A percentile compares a stretch with the other conserved stretches of the same genome.
Conservation (phyloP, 1,140 invertebrate species). For the Drosophila serrata region DNA sequence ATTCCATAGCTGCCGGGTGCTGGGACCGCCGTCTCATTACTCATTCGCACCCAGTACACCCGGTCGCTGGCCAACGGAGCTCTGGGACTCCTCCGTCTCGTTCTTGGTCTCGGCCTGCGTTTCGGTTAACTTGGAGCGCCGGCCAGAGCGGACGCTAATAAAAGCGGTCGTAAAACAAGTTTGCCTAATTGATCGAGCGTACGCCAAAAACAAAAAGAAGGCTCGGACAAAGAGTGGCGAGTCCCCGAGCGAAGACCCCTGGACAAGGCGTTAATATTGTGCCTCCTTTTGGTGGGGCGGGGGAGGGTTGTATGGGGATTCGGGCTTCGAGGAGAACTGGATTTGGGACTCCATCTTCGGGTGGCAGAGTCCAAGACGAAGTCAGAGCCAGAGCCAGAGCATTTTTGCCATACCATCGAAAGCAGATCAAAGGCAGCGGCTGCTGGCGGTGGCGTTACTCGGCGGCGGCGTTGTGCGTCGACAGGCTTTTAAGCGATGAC, state of each 20-base stretch:
- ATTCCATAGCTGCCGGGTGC: slow-evolving; percentile 68
- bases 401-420: slow-evolving; percentile 43
- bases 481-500: slow-evolving; percentile 85
- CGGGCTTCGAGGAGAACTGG: slow-evolving; percentile 10
- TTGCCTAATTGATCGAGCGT: slow-evolving; percentile 85
- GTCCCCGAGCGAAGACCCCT: slow-evolving; percentile 43
- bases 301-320: no score
- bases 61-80: slow-evolving; percentile 9
- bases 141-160: slow-evolving; percentile 76
- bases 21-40: slow-evolving; percentile 63
- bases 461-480: slow-evolving; percentile 66
- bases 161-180: slow-evolving; percentile 85
- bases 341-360: slow-evolving; percentile 30
- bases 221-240: slow-evolving; percentile 54
- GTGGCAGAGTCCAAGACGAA: not conserved
- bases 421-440: slow-evolving; percentile 76
- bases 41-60: slow-evolving; percentile 58
- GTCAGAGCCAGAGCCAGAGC: not conserved
- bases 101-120: not conserved
- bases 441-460: slow-evolving; percentile 77
- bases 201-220: slow-evolving; percentile 74
- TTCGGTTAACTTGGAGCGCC: slow-evolving; percentile 62
- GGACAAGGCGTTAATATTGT: slow-evolving; percentile 76
- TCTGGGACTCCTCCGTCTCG: not conserved
- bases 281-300: no score